Base-by-base conservation (phyloP, 2,888 invertebrate species). In the Oligia latruncula region DNA sequence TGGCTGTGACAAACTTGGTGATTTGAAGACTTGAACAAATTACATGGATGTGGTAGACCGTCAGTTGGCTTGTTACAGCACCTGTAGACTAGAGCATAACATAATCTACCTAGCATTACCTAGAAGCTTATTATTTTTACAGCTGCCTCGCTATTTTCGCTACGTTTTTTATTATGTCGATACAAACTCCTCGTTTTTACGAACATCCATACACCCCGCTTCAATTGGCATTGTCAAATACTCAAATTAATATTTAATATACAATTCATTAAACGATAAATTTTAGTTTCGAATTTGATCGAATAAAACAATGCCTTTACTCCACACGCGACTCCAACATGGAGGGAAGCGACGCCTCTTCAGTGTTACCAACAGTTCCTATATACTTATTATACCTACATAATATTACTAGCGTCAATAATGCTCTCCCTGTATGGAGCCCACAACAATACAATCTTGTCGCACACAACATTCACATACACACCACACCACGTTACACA, bases 61-160 rank as follows among this genome's bases (percentile, higher is more conserved):
- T 92, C 90, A 89, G 85, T 91, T 90, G 89, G 89, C 89, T 90
- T 87, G 84, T 89, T 85, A 89, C 94, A 96, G 96, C 96, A 96
- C 96, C 96, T 92, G 93, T 92, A 93, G 96, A 96, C 96, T 96
- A 96, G 95, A 96, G 92, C 92, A 90, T 89, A 91, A 89, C 91
- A 92, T 92, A 91, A 92, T 92, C 93, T 94, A 94, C 92, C 92
- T 94, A 95, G 93, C 92, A 93, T 92, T 94, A 91, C 85, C 93
- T 95, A 95, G 74, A 95, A 95, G 95, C 95, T 83, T 93, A 93
- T 78, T 74, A 82, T 93, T 79, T 89, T 87, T 94, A 95, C 95
- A 95, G 94, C 94, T 94, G 92, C 92, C 89, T 90, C 78, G 77
- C 89, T 91, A 91, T 86, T 82, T 89, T 70, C n/a, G 85, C 89